These are phyloP conservation scores for Eupeodes luniger DNA, from an alignment of 2,888 invertebrate genomes.

Conservation along the genomic window DNA sequence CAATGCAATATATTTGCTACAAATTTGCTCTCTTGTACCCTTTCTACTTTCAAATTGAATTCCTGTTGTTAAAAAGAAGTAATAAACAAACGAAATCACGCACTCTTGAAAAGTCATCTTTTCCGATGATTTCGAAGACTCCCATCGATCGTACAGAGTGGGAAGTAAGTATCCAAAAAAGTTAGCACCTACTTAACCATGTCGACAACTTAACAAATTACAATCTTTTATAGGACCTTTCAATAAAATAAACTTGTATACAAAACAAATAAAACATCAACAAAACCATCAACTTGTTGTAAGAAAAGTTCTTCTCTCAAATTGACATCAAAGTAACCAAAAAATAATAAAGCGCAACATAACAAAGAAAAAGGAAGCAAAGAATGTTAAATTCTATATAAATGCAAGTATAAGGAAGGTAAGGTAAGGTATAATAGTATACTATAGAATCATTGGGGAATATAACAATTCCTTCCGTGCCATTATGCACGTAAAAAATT, in stretches of 20 bases:
- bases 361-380: background rate
- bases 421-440: too few relatives aligned
- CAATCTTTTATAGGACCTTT: background rate
- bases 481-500: conserved; percentile 73
- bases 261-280: background rate
- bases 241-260: background rate
- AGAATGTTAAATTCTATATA: conserved; percentile 27
- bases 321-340: conserved; percentile 25
- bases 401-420: too few relatives aligned
- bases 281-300: background rate
- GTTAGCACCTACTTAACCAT: background rate
- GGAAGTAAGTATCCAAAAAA: background rate
- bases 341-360: background rate
- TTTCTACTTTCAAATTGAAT: too few relatives aligned
- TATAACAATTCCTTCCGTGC: conserved; percentile 66
- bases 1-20: too few relatives aligned
- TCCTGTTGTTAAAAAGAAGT: background rate
- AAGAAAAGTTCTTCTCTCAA: background rate
- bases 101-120: background rate
- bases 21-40: too few relatives aligned
- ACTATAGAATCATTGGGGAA: conserved; percentile 51
- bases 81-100: background rate
- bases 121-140: background rate
- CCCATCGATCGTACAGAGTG: too few relatives aligned
- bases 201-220: background rate